These are phyloP conservation scores for Geodia barretti DNA, from an alignment of 37 sponge, comb jelly and placozoan genomes.

Conservation along the genomic window DNA sequence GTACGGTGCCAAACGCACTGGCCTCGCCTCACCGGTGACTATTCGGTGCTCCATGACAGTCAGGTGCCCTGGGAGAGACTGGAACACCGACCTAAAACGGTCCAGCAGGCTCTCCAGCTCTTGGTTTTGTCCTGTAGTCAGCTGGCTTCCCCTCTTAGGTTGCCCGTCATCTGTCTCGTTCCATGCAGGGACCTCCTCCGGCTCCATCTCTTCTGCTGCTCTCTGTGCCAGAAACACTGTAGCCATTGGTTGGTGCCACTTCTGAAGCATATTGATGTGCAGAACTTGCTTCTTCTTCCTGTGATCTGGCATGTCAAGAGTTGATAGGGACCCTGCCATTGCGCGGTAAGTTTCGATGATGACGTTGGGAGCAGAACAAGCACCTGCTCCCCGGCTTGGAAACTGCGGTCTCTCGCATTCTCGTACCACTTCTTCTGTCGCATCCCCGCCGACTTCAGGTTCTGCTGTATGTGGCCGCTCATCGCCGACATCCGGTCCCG, in stretches of 20 bases:
- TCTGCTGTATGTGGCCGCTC: constrained; percentile 25
- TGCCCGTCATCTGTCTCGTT: not conserved
- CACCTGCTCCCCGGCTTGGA: constrained; percentile 61
- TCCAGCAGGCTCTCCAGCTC: constrained; percentile 7
- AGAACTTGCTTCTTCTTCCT: constrained; percentile 5
- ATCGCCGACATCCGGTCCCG: constrained; percentile 15
- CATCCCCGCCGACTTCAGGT: constrained; percentile 19
- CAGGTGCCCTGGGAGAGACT: constrained; percentile 26
- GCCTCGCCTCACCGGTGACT: not conserved
- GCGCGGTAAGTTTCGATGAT: constrained; percentile 11
- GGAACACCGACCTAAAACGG: not conserved
- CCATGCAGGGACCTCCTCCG: not conserved
- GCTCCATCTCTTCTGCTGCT: not conserved
- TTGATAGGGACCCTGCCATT: constrained; percentile 61
- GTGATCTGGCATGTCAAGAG: constrained; percentile 23
- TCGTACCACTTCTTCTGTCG: constrained; percentile 60
- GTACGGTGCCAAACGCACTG: constrained; percentile 28
- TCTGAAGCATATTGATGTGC: constrained; percentile 7
- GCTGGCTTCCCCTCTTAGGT: not conserved
- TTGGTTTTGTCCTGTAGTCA: constrained; percentile 1
- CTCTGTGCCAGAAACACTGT: too few species aligned
- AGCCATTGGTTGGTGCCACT: not conserved
- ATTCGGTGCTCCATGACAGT: constrained; percentile 18
- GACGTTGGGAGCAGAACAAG: constrained; percentile 53
- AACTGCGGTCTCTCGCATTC: constrained; percentile 11